A percentile compares a stretch with the other conserved stretches of the same genome.
Conservation (phyloP, 2,113 vertebrate genomes). For the Aramus guarauna region DNA sequence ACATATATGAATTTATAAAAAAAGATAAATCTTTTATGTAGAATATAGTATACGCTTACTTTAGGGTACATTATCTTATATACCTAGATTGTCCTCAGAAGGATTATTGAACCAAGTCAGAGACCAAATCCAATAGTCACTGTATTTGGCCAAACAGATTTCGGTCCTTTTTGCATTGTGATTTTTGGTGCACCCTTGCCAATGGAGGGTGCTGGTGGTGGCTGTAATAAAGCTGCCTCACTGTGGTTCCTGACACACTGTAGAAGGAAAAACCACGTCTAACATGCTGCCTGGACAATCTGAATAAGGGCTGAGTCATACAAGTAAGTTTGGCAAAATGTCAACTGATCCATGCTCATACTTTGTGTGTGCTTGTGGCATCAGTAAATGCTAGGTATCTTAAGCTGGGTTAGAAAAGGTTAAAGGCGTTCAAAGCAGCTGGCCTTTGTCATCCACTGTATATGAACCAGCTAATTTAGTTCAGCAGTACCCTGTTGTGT, state of each 20-base stretch:
- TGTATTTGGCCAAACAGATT: not conserved
- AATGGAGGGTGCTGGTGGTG: not conserved
- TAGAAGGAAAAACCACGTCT: accelerated
- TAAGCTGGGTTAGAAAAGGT: not conserved
- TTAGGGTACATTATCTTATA: not conserved
- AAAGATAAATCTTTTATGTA: not conserved
- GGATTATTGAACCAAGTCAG: not conserved
- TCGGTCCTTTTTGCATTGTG: not conserved
- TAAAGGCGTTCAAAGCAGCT: not conserved
- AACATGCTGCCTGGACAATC: not conserved
- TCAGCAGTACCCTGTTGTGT: not conserved
- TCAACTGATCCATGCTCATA: not conserved
- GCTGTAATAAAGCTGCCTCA: not conserved
- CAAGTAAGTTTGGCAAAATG: not conserved
- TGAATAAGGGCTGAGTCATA: not conserved
- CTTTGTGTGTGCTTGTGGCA: not conserved
- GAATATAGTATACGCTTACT: not conserved
- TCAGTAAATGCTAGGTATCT: not conserved
- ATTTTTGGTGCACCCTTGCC: not conserved
- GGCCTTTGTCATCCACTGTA: not conserved
- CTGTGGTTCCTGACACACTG: not conserved
- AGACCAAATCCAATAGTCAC: not conserved
- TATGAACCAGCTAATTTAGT: not conserved
- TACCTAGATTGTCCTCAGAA: not conserved
- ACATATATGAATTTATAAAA: not conserved